These are phyloP conservation scores for Harpegnathos saltator DNA, from an alignment of 1,140 invertebrate species.

Conservation along the genomic window DNA sequence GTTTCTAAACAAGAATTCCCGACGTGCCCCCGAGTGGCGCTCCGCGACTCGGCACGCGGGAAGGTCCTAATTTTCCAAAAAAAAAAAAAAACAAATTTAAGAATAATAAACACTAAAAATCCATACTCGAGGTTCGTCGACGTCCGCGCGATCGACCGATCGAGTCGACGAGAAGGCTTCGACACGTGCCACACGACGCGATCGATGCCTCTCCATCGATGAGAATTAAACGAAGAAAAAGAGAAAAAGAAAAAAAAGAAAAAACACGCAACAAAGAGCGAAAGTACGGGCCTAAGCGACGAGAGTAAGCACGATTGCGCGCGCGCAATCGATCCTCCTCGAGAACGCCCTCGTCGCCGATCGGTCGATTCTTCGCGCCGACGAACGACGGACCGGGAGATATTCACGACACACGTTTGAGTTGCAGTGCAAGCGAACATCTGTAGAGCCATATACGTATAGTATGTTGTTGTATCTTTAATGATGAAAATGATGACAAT, in stretches of 20 bases:
- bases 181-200: conserved; percentile 5
- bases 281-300: conserved; percentile 64
- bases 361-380: conserved; percentile 55
- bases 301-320: conserved; percentile 45
- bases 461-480: conserved; percentile 86
- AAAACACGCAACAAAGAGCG: conserved; percentile 30
- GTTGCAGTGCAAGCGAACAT: conserved; percentile 87
- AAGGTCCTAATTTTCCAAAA: conserved; percentile 80
- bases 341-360: conserved; percentile 33
- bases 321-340: conserved; percentile 47
- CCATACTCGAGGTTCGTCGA: conserved; percentile 62
- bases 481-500: conserved; percentile 77
- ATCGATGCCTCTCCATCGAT: conserved; percentile 69
- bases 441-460: conserved; percentile 87
- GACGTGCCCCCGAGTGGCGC: conserved; percentile 75
- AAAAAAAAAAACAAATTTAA: conserved; percentile 75
- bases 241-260: background rate
- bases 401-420: conserved; percentile 85
- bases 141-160: conserved; percentile 52
- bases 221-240: conserved; percentile 32
- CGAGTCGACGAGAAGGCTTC: conserved; percentile 51
- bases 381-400: conserved; percentile 62
- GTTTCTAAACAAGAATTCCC: conserved; percentile 82
- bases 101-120: conserved; percentile 74
- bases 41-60: conserved; percentile 71